Evolutionary conservation across 2,888 invertebrate genomes (phyloP), one percentile per base, ranked within the genome.

Genomic region (Sympetrum striolatum): DNA sequence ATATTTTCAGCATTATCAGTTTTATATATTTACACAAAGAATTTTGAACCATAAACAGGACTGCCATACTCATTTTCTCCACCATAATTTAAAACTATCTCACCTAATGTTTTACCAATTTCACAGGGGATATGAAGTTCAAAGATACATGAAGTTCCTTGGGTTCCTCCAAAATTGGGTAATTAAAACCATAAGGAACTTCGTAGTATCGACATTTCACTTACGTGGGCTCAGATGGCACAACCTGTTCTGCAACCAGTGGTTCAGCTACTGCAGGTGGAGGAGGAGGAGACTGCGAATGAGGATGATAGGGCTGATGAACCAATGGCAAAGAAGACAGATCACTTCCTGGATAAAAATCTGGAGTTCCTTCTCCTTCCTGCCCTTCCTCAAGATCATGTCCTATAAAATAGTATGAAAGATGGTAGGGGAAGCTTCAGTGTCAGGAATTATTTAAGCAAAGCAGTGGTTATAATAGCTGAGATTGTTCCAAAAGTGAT

Each of bases 201-300:
- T 73, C 22, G 6, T 31, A 22, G 73, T 31, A 73, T 73, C 73
- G 3, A 2, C 25, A 10, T 14, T 22, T 31, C 92, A 96, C 97
- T 96, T 95, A 97, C 97, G 97, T 97, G 93, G 97, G 96, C 93
- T 97, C 97, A 0, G 97, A 96, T 0, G 97, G 97, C 90, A 96
- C 95, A 90, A 96, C 95, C 31, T 96, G 96, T 91, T 96, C 96
- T 0, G 96, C 96, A 81, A 97, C 95, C 25, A 97, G 95, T 91
- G 96, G 95, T 93, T 97, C 96, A 0, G 96, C 96, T 91, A 95
- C 95, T 1, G 96, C 92, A 6, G 96, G 96, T 53, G 94, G 94
- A 92, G 97, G 96, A 0, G 96, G 96, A 92, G 97, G 96, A 91
- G 96, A 96, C 91, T 96, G 96, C 0, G 96, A 96, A 93, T 96